These are phyloP conservation scores for Dolichoris vasculosae DNA, from an alignment of 1,140 invertebrate species.

Conservation along the genomic window DNA sequence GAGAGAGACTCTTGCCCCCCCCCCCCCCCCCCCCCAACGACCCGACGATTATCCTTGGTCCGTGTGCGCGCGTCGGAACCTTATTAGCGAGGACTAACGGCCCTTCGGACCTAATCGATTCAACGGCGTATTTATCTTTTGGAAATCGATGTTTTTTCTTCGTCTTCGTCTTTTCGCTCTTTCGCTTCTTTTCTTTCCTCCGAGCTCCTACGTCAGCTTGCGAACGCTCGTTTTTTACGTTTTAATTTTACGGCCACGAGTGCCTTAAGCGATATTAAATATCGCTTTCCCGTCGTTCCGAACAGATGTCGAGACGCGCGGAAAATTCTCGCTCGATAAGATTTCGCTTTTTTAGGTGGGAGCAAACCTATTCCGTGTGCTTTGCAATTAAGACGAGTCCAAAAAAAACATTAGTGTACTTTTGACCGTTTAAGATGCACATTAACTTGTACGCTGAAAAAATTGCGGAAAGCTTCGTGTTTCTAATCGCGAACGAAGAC, in stretches of 20 bases:
- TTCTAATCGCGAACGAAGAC: too few relatives aligned
- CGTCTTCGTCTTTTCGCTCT: not conserved
- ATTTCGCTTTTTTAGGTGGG: not conserved
- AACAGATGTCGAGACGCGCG: not conserved
- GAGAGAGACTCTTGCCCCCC: too few relatives aligned
- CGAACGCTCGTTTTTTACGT: not conserved
- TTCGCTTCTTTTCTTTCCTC: too few relatives aligned
- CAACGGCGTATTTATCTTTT: not conserved
- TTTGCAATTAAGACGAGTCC: not conserved
- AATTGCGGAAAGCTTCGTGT: too few relatives aligned
- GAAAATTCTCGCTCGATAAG: not conserved
- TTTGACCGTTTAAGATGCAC: not conserved
- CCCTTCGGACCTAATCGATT: not conserved
- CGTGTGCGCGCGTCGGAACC: too few relatives aligned
- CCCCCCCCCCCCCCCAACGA: too few relatives aligned
- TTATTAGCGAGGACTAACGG: not conserved
- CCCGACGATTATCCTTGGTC: constrained; percentile 9
- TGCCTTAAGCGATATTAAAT: not conserved
- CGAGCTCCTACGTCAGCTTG: not conserved
- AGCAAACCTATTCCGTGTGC: not conserved
- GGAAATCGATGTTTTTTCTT: not conserved
- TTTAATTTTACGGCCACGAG: not conserved
- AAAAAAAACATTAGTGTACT: not conserved
- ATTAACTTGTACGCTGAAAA: not conserved
- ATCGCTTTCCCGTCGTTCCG: not conserved